Percentiles rank a stretch among this genome's conserved stretches.
Evolutionary conservation across 2,888 invertebrate species (phyloP).

Genomic region (Plagodis pulveraria): DNA sequence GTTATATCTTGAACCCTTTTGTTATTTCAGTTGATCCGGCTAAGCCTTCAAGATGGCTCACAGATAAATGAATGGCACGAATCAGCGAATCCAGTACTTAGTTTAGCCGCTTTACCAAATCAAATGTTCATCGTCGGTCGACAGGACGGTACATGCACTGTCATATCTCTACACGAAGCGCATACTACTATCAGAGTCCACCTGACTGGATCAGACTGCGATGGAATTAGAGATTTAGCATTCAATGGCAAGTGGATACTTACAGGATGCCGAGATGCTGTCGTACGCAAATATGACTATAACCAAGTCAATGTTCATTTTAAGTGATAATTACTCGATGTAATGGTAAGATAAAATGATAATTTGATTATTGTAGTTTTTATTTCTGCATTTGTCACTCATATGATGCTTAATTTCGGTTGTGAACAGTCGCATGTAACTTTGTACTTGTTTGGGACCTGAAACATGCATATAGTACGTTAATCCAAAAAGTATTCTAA

Average conservation of each 20-base stretch:
- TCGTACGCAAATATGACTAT: conserved; percentile 86
- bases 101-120: conserved; percentile 73
- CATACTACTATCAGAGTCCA: conserved; percentile 69
- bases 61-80: conserved; percentile 75
- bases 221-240: conserved; percentile 87
- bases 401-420: background rate
- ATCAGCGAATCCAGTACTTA: conserved; percentile 84
- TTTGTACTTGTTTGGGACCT: conserved; percentile 4
- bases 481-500: no score
- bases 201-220: conserved; percentile 89
- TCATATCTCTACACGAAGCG: conserved; percentile 70
- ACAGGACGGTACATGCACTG: conserved; percentile 87
- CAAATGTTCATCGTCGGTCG: conserved; percentile 84
- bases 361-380: conserved; percentile 19
- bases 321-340: conserved; percentile 54
- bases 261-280: conserved; percentile 86
- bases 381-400: conserved; percentile 1
- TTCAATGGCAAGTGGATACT: conserved; percentile 86
- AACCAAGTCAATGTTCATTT: conserved; percentile 78
- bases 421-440: conserved; percentile 2
- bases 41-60: conserved; percentile 61
- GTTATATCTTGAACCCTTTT: background rate
- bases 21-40: conserved; percentile 61
- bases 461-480: conserved; percentile 1
- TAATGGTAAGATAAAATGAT: conserved; percentile 29